Base-by-base conservation (phyloP, 2,888 invertebrate genomes). In the Andrena dorsata region DNA sequence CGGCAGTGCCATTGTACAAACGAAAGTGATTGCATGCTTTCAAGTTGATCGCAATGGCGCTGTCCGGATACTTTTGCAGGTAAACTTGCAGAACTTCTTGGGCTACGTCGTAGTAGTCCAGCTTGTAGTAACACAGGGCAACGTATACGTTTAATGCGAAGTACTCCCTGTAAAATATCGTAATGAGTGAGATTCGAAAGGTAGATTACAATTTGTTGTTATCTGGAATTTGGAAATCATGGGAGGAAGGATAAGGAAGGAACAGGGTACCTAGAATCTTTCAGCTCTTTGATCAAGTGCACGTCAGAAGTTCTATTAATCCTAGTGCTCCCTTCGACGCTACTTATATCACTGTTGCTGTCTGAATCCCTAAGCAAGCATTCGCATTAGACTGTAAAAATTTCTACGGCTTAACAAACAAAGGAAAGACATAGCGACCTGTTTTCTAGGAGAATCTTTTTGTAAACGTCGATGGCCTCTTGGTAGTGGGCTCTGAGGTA, bases 401-500 rank as follows among this genome's bases (percentile, higher is more conserved):
- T 56, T 35, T 26, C 3, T 26, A 35, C 7, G 20, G 10, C 7
- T 23, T 23, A 26, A 13, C 2, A 28, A 58, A n/a, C 2, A 5
- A 6, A 28, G 23, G 6, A 5, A 28, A 30, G 16, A 35, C 7
- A 23, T 63, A 20, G 35, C 86, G 94, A 98, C 98, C 98, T 97
- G 94, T 99, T 98, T 90, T 98, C 98, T 28, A 98, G 94, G 16
- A 99, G 95, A 72, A 99, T 96, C 80, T 98, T 96, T 94, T 99
- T 99, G 93, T 99, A 99, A 84, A 99, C 98, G 93, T 99, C 99
- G 82, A 99, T 99, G 63, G 99, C 99, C 94, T 99, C 99, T 93
- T 99, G 99, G 93, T 99, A 99, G 94, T 99, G 99, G 6, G 98
- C 97, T 73, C 99, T 95, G 75, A 99, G 95, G 92, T 98, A 99